Evolutionary conservation across 2,113 vertebrate genomes (phyloP).

Genomic region (Pycnonotus jocosus): DNA sequence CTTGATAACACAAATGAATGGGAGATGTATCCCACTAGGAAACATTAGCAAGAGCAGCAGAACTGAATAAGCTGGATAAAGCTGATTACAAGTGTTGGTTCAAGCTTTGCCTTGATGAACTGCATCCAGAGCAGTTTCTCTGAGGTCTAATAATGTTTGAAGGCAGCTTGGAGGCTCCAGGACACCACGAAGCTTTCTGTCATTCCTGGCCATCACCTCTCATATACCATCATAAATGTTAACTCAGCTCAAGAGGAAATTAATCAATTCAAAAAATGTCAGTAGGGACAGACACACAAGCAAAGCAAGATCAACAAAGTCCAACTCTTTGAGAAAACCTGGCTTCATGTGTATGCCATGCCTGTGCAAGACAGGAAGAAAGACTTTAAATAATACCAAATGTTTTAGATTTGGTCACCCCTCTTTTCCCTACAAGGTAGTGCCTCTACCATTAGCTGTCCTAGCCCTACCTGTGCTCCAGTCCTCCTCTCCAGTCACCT

Average conservation of each 20-base stretch:
- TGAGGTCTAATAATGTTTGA: background rate
- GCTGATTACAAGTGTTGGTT: background rate
- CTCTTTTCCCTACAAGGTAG: background rate
- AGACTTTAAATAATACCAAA: background rate
- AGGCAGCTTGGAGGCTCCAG: background rate
- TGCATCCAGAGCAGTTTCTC: background rate
- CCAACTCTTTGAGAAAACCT: background rate
- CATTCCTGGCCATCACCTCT: background rate
- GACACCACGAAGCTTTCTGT: background rate
- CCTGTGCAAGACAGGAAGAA: background rate
- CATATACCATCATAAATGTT: background rate
- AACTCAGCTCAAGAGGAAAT: background rate
- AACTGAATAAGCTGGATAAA: background rate
- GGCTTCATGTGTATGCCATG: rapidly evolving
- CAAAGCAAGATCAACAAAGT: background rate
- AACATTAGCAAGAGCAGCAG: background rate
- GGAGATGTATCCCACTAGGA: background rate
- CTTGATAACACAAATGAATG: slow-evolving; percentile 45
- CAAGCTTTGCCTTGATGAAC: background rate
- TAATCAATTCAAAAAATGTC: background rate
- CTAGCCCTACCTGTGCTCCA: background rate
- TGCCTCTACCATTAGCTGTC: background rate
- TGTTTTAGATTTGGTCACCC: background rate
- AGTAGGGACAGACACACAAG: background rate
- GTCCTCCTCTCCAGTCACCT: background rate